Conservation (phyloP, 2,888 invertebrate genomes). For the Ophion costatus region DNA sequence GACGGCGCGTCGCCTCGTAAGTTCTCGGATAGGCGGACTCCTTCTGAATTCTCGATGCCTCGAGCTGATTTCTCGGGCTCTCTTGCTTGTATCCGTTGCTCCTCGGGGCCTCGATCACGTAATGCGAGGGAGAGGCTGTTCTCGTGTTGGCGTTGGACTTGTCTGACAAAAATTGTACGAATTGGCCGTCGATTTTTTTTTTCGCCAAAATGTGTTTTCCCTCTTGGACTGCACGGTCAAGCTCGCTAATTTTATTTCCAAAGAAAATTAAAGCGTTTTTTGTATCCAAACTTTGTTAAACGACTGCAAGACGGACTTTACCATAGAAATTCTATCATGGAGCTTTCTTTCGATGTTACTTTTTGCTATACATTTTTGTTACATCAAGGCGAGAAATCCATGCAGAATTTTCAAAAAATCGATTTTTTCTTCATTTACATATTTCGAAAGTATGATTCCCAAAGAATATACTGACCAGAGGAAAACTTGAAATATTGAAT, state of each 20-base stretch:
- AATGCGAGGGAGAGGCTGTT: constrained; percentile 74
- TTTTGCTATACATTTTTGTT: too few relatives aligned
- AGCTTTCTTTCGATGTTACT: background rate
- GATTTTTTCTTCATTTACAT: too few relatives aligned
- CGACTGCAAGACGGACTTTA: too few relatives aligned
- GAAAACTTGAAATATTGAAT: too few relatives aligned
- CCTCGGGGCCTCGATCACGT: constrained; percentile 71
- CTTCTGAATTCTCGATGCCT: constrained; percentile 70
- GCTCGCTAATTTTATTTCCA: too few relatives aligned
- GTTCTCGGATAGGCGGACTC: constrained; percentile 69
- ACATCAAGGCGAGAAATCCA: too few relatives aligned
- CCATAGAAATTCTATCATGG: background rate
- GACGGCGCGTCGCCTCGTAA: constrained; percentile 66
- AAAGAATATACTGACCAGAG: too few relatives aligned
- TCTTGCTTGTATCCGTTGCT: constrained; percentile 73
- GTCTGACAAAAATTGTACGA: constrained; percentile 46
- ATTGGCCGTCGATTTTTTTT: background rate
- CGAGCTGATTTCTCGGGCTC: constrained; percentile 71
- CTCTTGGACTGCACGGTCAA: too few relatives aligned
- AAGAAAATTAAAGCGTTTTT: too few relatives aligned
- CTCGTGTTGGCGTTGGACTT: constrained; percentile 65
- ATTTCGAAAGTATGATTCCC: too few relatives aligned
- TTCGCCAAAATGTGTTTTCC: background rate
- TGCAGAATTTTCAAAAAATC: too few relatives aligned
- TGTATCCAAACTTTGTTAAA: too few relatives aligned